Percentiles rank a stretch among this genome's conserved stretches.
These are phyloP conservation scores for Erebia ligea DNA, from an alignment of 2,888 invertebrate species.

Conservation along the genomic window DNA sequence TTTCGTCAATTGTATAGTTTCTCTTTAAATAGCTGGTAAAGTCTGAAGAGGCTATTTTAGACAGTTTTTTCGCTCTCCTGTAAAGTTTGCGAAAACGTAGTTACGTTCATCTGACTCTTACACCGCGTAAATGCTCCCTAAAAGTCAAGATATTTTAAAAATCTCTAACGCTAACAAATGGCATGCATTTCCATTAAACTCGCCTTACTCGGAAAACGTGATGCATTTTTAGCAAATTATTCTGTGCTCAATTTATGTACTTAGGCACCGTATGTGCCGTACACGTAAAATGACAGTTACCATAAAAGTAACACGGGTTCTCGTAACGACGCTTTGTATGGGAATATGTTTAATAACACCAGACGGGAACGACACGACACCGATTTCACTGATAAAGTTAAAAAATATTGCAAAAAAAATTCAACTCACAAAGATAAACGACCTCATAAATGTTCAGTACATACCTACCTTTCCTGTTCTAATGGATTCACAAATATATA, in stretches of 20 bases:
- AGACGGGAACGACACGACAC: constrained; percentile 8
- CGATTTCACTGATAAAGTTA: neutral
- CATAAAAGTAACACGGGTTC: constrained; percentile 34
- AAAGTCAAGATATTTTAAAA: neutral
- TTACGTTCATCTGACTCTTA: no score
- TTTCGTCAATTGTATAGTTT: no score
- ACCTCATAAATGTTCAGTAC: no score
- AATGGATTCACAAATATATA: no score
- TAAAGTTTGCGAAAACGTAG: no score
- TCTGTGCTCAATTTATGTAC: constrained; percentile 30
- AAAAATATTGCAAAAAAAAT: neutral
- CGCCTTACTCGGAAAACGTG: constrained; percentile 26
- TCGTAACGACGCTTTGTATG: constrained; percentile 26
- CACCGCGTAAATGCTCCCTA: constrained; percentile 1
- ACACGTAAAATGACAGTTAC: constrained; percentile 33
- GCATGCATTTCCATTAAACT: constrained; percentile 30
- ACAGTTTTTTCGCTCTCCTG: no score
- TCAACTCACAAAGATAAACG: no score
- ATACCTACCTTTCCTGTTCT: no score
- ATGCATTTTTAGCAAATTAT: constrained; percentile 34
- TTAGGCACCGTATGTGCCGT: constrained; percentile 9
- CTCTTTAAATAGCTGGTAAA: no score
- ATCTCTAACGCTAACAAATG: constrained; percentile 21
- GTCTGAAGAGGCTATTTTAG: no score
- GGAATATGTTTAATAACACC: constrained; percentile 21